phyloP scores from a whole-genome alignment of 2,113 vertebrate genomes.

The Strigops habroptila region DNA sequence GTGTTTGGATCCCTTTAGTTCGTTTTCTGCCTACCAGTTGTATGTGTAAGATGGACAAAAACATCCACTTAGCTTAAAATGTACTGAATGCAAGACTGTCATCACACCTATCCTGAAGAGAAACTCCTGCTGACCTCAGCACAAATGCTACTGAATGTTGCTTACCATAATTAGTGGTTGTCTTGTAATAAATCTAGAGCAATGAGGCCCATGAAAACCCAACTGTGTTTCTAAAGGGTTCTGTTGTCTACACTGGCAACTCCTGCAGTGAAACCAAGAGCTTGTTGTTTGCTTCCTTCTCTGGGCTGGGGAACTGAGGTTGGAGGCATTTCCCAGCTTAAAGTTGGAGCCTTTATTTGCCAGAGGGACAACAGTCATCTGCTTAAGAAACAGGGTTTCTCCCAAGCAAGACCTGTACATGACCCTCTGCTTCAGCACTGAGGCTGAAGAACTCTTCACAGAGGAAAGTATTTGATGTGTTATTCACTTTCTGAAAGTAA shows the following conservation, averaged over 20 bases:
- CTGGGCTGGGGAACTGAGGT: not conserved
- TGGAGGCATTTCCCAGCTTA: not conserved
- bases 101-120: rapidly evolving
- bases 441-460: not conserved
- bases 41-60: not conserved
- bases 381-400: not conserved
- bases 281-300: not conserved
- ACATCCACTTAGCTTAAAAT: not conserved
- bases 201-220: not conserved
- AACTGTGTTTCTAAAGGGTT: not conserved
- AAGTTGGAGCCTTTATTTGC: not conserved
- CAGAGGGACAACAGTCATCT: not conserved
- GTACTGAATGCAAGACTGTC: not conserved
- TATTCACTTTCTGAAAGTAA: not conserved
- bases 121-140: not conserved
- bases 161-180: not conserved
- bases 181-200: not conserved
- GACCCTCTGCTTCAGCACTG: not conserved
- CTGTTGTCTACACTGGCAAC: not conserved
- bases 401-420: too few species aligned
- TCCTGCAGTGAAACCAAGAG: not conserved
- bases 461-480: not conserved
- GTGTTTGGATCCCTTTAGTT: not conserved
- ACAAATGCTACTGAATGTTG: not conserved
- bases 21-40: not conserved